Evolutionary conservation across 1,140 invertebrate genomes (phyloP).

Genomic region (Druon quercuslanigerum): DNA sequence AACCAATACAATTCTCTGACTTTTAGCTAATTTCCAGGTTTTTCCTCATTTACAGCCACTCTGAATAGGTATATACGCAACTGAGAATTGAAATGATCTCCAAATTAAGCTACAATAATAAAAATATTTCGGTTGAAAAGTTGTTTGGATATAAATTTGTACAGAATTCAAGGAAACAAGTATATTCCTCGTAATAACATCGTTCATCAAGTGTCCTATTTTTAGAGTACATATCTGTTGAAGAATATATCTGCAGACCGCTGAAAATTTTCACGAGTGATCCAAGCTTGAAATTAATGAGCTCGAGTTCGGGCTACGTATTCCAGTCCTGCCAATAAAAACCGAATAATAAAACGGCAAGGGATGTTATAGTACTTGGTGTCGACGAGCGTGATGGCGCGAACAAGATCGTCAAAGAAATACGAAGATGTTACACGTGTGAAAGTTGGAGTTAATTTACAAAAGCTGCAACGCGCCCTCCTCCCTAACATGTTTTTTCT

Average conservation of each 20-base stretch:
- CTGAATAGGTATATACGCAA: too few relatives aligned
- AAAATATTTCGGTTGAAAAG: too few relatives aligned
- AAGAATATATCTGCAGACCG: conserved; percentile 6
- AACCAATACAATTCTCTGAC: too few relatives aligned
- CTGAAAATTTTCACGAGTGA: not conserved
- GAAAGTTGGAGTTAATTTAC: not conserved
- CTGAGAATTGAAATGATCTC: too few relatives aligned
- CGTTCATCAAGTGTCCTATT: conserved; percentile 25
- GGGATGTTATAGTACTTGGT: not conserved
- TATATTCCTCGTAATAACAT: conserved; percentile 5
- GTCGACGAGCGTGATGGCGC: conserved; percentile 6
- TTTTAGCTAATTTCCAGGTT: too few relatives aligned
- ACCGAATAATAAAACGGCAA: conserved; percentile 5
- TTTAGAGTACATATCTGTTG: not conserved
- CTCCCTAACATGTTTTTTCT: too few relatives aligned
- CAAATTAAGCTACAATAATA: too few relatives aligned
- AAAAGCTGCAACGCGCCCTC: not conserved
- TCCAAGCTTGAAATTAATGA: conserved; percentile 21
- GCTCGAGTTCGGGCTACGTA: not conserved
- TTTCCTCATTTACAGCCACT: too few relatives aligned
- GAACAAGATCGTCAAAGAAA: conserved; percentile 26
- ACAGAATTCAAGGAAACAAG: not conserved
- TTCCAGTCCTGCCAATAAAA: conserved; percentile 17
- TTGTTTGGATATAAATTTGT: not conserved
- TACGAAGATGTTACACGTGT: not conserved